Percentiles rank a stretch among this genome's conserved stretches.
phyloP scores from a whole-genome alignment of 2,113 vertebrate species.

The Corythornis vintsioides region DNA sequence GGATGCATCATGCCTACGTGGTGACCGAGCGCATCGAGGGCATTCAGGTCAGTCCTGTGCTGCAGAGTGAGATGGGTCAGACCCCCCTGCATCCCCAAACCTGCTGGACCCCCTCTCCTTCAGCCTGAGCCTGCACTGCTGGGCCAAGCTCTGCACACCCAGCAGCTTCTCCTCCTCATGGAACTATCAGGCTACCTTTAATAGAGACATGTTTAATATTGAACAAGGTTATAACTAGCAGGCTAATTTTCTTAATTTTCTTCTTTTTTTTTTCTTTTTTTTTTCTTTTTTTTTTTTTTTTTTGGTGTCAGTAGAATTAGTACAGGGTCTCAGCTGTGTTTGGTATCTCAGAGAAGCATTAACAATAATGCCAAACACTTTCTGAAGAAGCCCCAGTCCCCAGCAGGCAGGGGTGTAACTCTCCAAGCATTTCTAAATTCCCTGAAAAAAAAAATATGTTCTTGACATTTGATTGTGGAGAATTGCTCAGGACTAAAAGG shows the following conservation, averaged over 20 bases:
- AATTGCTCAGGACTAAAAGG: neutral
- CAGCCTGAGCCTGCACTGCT: neutral
- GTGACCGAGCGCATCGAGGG: slow-evolving; percentile 96
- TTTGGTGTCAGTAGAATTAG: neutral
- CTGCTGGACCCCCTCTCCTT: neutral
- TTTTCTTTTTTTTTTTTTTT: neutral
- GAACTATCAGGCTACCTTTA: neutral
- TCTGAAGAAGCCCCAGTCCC: neutral
- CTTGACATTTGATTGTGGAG: neutral
- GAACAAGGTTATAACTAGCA: neutral
- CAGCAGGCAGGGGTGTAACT: neutral
- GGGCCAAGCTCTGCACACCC: neutral
- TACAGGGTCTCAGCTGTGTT: neutral
- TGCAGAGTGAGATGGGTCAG: neutral
- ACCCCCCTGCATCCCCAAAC: rapidly evolving
- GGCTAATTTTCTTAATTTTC: neutral
- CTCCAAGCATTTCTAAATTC: neutral
- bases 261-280: too few relatives aligned
- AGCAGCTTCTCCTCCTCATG: neutral
- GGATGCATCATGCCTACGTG: slow-evolving; percentile 94
- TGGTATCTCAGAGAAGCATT: neutral
- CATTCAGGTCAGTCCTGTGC: slow-evolving; percentile 82
- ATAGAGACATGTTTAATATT: neutral
- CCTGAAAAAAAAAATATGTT: neutral
- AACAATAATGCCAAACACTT: neutral